Evolutionary conservation across 2,888 invertebrate species (phyloP).

Genomic region (Nomada fucata): DNA sequence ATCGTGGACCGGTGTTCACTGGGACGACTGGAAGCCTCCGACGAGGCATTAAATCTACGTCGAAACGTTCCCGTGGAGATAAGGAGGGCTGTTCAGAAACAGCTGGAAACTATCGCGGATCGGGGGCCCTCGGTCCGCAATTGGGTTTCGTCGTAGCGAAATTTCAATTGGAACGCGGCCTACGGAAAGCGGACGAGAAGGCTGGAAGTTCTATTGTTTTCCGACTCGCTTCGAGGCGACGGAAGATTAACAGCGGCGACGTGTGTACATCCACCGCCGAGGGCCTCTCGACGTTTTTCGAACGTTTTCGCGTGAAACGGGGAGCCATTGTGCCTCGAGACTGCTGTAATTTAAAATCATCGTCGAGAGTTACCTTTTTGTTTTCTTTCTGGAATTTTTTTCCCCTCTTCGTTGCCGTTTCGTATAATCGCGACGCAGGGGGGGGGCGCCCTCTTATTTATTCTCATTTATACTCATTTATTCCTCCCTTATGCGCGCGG

Average conservation of each 20-base stretch:
- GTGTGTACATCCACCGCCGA: slow-evolving; percentile 71
- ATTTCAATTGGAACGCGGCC: slow-evolving; percentile 56
- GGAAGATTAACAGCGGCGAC: slow-evolving; percentile 77
- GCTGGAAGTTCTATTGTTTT: slow-evolving; percentile 75
- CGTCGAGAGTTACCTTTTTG: slow-evolving; percentile 30
- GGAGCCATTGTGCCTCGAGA: slow-evolving; percentile 50
- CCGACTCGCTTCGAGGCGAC: slow-evolving; percentile 78
- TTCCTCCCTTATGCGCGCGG: background rate
- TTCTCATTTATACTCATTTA: background rate
- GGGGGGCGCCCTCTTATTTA: slow-evolving; percentile 27
- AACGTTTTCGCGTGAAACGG: slow-evolving; percentile 65
- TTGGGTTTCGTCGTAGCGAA: slow-evolving; percentile 63
- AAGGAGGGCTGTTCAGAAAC: slow-evolving; percentile 34
- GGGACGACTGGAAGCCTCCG: background rate
- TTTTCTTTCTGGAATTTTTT: slow-evolving; percentile 13
- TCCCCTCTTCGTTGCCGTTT: too few relatives aligned
- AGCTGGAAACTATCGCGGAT: slow-evolving; percentile 44
- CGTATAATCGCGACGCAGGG: slow-evolving; percentile 25
- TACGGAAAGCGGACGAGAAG: slow-evolving; percentile 55
- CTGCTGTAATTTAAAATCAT: slow-evolving; percentile 61
- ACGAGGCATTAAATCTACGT: slow-evolving; percentile 19
- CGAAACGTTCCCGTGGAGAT: slow-evolving; percentile 31
- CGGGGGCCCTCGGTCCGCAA: slow-evolving; percentile 43
- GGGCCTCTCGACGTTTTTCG: slow-evolving; percentile 72
- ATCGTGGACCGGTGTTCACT: slow-evolving; percentile 8